Percentiles rank a stretch among this genome's conserved stretches.
phyloP scores from a whole-genome alignment of 2,113 vertebrate genomes.

The Scatophagus argus region DNA sequence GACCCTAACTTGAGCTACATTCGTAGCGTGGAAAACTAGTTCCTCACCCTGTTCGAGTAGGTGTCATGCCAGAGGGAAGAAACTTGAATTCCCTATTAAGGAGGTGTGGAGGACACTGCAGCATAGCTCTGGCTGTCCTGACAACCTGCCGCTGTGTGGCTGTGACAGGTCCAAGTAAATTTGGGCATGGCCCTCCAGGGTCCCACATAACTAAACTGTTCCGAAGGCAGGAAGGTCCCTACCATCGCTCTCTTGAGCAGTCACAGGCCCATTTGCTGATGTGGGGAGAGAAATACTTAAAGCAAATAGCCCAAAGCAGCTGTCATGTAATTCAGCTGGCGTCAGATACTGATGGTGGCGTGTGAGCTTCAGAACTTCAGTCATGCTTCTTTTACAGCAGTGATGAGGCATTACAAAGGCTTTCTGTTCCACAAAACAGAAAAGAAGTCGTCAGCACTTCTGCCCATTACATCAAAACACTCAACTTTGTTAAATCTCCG shows the following conservation, averaged over 20 bases:
- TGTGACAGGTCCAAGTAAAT: constrained; percentile 55
- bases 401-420: constrained; percentile 51
- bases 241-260: constrained; percentile 4
- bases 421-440: constrained; percentile 53
- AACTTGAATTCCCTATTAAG: constrained; percentile 30
- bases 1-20: neutral
- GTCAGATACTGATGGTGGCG: constrained; percentile 22
- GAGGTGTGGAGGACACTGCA: constrained; percentile 32
- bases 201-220: constrained; percentile 23
- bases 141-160: constrained; percentile 37
- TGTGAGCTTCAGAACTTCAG: constrained; percentile 45
- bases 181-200: constrained; percentile 30
- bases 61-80: constrained; percentile 17
- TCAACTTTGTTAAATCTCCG: constrained; percentile 34
- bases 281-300: constrained; percentile 27
- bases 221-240: constrained; percentile 29
- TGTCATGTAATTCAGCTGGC: constrained; percentile 47
- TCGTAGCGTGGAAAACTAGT: neutral
- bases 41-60: neutral
- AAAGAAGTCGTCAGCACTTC: constrained; percentile 56
- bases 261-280: constrained; percentile 18
- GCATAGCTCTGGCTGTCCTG: constrained; percentile 19
- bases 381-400: constrained; percentile 25
- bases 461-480: constrained; percentile 39
- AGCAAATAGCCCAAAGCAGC: constrained; percentile 42